A percentile compares a stretch with the other conserved stretches of the same genome.
Conservation (phyloP, 2,113 vertebrate genomes). For the Eidolon helvum region DNA sequence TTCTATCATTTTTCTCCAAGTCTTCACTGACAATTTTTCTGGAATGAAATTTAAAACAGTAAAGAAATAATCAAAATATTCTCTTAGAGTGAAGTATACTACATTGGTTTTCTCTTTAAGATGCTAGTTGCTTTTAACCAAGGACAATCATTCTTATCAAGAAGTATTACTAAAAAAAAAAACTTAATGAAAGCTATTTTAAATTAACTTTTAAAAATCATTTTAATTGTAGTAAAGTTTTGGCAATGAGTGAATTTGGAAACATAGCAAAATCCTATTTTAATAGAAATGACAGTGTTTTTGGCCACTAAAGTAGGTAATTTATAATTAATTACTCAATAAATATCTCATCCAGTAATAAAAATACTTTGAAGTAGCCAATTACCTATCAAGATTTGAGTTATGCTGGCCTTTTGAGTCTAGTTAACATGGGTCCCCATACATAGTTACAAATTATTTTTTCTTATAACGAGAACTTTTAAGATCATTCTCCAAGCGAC, state of each 20-base stretch:
- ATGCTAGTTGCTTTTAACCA: neutral
- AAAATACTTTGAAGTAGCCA: neutral
- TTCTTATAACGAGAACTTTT: neutral
- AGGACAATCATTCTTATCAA: neutral
- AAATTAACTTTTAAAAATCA: neutral
- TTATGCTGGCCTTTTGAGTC: neutral
- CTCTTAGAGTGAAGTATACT: neutral
- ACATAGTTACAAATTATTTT: neutral
- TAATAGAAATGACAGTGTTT: neutral
- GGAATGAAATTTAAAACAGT: neutral
- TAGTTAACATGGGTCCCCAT: neutral
- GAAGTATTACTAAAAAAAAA: constrained; percentile 19
- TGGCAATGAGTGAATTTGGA: neutral
- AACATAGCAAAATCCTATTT: neutral
- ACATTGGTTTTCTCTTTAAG: neutral
- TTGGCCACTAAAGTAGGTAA: neutral
- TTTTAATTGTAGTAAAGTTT: neutral
- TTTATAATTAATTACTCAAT: neutral
- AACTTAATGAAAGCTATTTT: neutral
- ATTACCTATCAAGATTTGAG: neutral
- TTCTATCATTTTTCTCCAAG: neutral
- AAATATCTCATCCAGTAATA: neutral
- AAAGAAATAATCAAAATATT: neutral
- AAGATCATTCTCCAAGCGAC: neutral
- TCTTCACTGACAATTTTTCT: neutral